Base-by-base conservation (phyloP, 2,888 invertebrate species). In the Hypselothyrea guttata region DNA sequence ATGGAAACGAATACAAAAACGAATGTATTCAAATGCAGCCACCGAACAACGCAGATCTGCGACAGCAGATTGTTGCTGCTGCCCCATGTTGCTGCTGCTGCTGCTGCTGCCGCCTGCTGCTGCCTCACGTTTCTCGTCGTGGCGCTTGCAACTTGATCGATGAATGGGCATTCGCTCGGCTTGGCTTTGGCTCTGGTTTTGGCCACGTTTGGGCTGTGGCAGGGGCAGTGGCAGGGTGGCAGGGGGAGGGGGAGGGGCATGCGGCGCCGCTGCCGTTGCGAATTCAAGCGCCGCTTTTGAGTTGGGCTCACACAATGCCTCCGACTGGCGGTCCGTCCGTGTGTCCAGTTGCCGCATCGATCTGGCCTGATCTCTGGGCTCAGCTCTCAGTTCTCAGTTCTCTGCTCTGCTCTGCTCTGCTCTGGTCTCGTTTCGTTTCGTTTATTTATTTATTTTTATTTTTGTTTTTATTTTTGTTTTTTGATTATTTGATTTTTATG, bases 111-210 rank as follows among this genome's bases (percentile, higher is more conserved):
- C 13, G 27, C 60, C 49, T 41, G 66, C 55, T 53, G 30, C 27
- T 66, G 68, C 75, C 72, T 66, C 83, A 75, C 83, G 79, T 78
- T 75, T 73, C 76, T 83, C 65, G 69, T 75, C 83, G 78, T 75
- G 85, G 85, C 85, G 79, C 79, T 75, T 82, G 79, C 81, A 76
- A 83, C 67, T 85, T 82, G 81, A 82, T 82, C 81, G 81, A 82
- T 82, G 81, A 85, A 82, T 82, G 86, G 84, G 66, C 81, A 71
- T 66, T 71, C 70, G 67, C 49, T 53, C 58, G 46, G 51, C 31
- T 54, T 30, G n/a, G n/a, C n/a, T n/a, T n/a, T n/a, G n/a, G n/a
- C n/a, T n/a, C n/a, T n/a, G n/a, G n/a, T n/a, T n/a, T n/a, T n/a
- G n/a, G n/a, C n/a, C 42, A 49, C 57, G 53, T 41, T 34, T 63